Evolutionary conservation across 2,888 invertebrate genomes (phyloP).

Genomic region (Lottia scabra): DNA sequence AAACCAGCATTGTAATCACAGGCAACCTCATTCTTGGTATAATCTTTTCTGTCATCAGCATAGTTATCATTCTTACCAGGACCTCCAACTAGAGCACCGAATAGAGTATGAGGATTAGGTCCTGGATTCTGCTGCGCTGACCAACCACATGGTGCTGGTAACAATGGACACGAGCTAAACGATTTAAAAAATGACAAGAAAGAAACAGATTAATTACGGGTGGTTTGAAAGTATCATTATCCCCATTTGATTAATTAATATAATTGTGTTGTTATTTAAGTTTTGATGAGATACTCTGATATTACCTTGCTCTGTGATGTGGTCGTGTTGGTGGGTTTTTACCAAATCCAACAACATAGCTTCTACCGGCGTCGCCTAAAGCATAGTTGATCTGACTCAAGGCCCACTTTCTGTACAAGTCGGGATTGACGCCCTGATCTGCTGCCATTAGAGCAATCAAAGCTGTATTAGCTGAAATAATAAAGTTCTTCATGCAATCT

Average conservation of each 20-base stretch:
- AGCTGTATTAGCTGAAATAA: constrained; percentile 36
- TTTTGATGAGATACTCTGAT: background rate
- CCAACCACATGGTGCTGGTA: constrained; percentile 32
- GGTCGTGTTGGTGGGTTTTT: constrained; percentile 44
- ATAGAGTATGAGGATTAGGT: constrained; percentile 44
- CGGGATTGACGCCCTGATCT: constrained; percentile 31
- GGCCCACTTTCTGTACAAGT: constrained; percentile 32
- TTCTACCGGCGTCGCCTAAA: constrained; percentile 34
- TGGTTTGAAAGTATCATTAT: too few species aligned
- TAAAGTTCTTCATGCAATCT: too few species aligned
- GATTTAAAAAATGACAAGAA: too few species aligned
- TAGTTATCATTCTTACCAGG: constrained; percentile 41
- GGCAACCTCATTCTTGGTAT: constrained; percentile 44
- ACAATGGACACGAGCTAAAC: constrained; percentile 39
- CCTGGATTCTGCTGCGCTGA: constrained; percentile 18
- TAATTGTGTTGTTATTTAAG: background rate
- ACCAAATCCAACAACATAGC: constrained; percentile 31
- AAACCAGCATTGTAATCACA: constrained; percentile 51
- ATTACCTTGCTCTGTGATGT: constrained; percentile 48
- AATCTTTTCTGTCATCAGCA: constrained; percentile 39
- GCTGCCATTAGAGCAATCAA: constrained; percentile 42
- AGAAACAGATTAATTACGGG: too few species aligned
- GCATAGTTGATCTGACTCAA: constrained; percentile 43
- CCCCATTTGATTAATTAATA: too few species aligned
- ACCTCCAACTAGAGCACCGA: constrained; percentile 51